Base-by-base conservation (phyloP, 2,797 vertebrate genomes). In the Zalophus californianus region DNA sequence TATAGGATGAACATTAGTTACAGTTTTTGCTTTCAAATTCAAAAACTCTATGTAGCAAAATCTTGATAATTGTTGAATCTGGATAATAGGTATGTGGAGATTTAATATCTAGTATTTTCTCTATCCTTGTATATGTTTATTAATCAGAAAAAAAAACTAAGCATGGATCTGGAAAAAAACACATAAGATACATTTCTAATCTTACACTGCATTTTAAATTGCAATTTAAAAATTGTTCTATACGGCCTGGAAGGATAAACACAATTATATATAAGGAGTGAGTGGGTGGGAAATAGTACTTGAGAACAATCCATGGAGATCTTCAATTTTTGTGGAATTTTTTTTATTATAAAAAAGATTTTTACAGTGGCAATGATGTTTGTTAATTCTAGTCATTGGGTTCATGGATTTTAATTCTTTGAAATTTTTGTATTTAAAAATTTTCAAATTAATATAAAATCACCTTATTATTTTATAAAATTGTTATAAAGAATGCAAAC, bases 341-440 rank as follows among this genome's bases (percentile, higher is more conserved):
- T 94, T 91, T 93, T 66, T 16, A 58, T 66, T 52, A 75, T 82
- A 62, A 73, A 68, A 93, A 60, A 86, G 23, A 85, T 32, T 21
- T 68, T 25, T 64, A 52, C 85, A 89, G 92, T 38, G 50, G 64
- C 48, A 94, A 0, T 58, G 80, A 56, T 86, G n/a, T 85, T 86
- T 73, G 20, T 94, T 87, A 90, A 82, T 95, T 94, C 54, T 95
- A 77, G 44, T 94, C 94, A 48, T 91, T 82, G 35, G 41, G 35
- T 27, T 86, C 60, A 62, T 86, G 12, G n/a, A 58, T 88, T 85
- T 87, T 94, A 75, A 82, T 64, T 91, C 25, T 62, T 86, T 85
- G 48, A 91, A 70, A 62, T 50, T 66, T 91, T 50, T 86, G 62
- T 56, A 91, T 58, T 92, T 77, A 50, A 90, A 92, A 29, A 0